Base-by-base conservation (phyloP, 2,888 invertebrate genomes). In the Drosophila hamatofila region DNA sequence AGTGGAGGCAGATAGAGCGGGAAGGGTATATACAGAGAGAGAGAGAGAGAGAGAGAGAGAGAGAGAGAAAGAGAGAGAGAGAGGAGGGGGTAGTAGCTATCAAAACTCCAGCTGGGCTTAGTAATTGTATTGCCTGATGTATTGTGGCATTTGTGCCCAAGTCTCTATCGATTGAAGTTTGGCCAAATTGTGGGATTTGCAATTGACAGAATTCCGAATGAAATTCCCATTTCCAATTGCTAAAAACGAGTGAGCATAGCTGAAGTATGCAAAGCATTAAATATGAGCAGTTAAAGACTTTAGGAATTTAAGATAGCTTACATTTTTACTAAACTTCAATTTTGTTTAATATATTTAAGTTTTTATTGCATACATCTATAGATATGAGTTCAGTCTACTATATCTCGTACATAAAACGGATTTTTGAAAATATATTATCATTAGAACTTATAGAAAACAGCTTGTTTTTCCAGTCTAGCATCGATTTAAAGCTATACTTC, bases 81-180 rank as follows among this genome's bases (percentile, higher is more conserved):
- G 37, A 18, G 12, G 2, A 6, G n/a, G 25, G n/a, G 21, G n/a
- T 2, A 11, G 18, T 16, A 27, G 46, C 42, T 18, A 44, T 42
- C 39, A 46, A 42, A 59, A 27, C 63, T 64, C 78, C 54, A 71
- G 78, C 76, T 73, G 78, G 49, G 82, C 76, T 78, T 54, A 46
- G 83, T 88, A 88, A 84, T 84, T 84, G 83, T 85, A 88, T 82
- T 78, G 75, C 62, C 75, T 48, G 55, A 39, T 67, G 63, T 60
- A 66, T 55, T 54, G 57, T 35, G 56, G 66, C 41, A 55, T 72
- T 52, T 62, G 54, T 54, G 48, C 54, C 62, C 35, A 67, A 57
- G 67, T 60, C 48, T 30, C 54, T 56, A 66, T 72, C 78, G 81
- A 75, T 67, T 68, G 79, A 75, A 66, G 62, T 58, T 70, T 77